Percentiles rank a stretch among this genome's conserved stretches.
Evolutionary conservation across 2,888 invertebrate genomes (phyloP).

Genomic region (Chironomus riparius): DNA sequence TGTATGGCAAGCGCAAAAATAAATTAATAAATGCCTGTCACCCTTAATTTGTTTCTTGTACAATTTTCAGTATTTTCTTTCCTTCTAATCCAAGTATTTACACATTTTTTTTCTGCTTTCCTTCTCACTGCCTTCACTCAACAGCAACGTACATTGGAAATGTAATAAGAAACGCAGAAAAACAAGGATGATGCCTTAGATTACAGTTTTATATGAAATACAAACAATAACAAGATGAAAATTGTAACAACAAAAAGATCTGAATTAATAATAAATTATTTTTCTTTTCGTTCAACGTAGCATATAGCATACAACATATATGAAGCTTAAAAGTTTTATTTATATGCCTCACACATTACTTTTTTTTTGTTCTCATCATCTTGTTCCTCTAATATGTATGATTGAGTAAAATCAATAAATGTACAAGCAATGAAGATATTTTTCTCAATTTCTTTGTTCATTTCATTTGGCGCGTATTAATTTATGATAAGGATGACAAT

Average conservation of each 20-base stretch:
- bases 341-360: too few species aligned
- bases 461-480: too few species aligned
- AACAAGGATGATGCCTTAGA: slow-evolving; percentile 20
- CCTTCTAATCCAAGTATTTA: neutral
- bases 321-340: too few species aligned
- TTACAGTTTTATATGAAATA: neutral
- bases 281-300: neutral
- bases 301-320: too few species aligned
- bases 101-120: neutral
- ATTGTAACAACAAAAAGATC: neutral
- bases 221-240: slow-evolving; percentile 1
- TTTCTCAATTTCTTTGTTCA: too few species aligned
- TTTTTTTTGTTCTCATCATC: too few species aligned
- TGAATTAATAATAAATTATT: slow-evolving; percentile 26
- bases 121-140: neutral
- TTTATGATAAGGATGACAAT: too few species aligned
- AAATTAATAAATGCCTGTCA: slow-evolving; percentile 31
- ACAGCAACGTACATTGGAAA: neutral
- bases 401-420: too few species aligned
- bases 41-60: slow-evolving; percentile 29
- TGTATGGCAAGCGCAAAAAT: slow-evolving; percentile 26
- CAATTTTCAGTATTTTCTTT: slow-evolving; percentile 25
- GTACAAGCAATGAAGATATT: too few species aligned
- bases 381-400: too few species aligned
- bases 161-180: slow-evolving; percentile 1